Base-by-base conservation (phyloP, 64 coral and sea anemone species). In the Trachythela sp. region DNA sequence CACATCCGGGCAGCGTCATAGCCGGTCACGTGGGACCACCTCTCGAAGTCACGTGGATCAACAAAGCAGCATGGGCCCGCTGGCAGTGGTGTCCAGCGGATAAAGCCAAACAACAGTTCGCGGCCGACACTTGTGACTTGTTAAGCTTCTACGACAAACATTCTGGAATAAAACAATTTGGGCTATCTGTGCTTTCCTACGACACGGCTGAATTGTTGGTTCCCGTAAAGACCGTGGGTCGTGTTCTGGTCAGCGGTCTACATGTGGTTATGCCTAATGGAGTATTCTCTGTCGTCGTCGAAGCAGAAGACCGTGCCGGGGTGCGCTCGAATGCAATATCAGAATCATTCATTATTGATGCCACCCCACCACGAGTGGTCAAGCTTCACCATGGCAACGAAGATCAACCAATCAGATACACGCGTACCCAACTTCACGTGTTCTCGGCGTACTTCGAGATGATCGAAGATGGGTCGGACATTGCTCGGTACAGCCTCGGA, bases 291-390 rank as follows among this genome's bases (percentile, higher is more conserved):
- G 96, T 91, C 5, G 93, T 89, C 34, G 90, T 99, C 8, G 84
- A 93, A 77, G 96, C 96, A 10, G 94, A 42, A 9, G 96, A 99
- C 77, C 94, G 86, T 84, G 96, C 96, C 8, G 96, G 96, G 38
- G 50, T 84, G 75, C 85, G 48, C 29, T 31, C 93, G 29, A 84
- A 59, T 20, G 89, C 91, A 0, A 75, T 93, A 9, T 95, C 93
- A 30, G 94, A 95, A 54, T 91, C 96, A n/a, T 95, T 99, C 38
- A 99, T 99, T 60, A 89, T 99, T n/a, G 96, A 99, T 87, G 91
- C 88, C 84, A 95, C 86, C 9, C 96, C 96, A 35, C 93, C 93
- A 30, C 40, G 33, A 48, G 40, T 95, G 40, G 86, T 37, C 7
- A 83, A 85, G 24, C 76, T 99, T 22, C 96, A 99, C 35, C 96